A percentile compares a stretch with the other conserved stretches of the same genome.
phyloP scores from a whole-genome alignment of 2,797 vertebrate species.

The Gymnopithys bicolor region DNA sequence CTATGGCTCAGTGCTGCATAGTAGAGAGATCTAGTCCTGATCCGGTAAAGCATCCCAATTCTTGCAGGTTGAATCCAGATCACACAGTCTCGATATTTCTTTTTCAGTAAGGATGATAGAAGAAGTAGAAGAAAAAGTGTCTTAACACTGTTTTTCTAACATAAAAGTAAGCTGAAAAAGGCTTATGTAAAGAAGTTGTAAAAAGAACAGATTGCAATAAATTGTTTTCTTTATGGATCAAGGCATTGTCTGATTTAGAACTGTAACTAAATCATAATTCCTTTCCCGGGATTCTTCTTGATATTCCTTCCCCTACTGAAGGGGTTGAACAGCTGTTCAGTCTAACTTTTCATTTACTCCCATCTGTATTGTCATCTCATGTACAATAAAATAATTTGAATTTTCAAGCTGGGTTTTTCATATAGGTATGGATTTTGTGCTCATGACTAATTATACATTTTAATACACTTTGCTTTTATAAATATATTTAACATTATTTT shows the following conservation, averaged over 20 bases:
- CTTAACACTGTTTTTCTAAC: background rate
- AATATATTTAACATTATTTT: background rate
- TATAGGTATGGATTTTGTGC: background rate
- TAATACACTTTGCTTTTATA: background rate
- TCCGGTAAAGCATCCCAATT: background rate
- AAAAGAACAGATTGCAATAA: background rate
- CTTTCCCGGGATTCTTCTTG: background rate
- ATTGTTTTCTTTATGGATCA: background rate
- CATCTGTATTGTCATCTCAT: background rate
- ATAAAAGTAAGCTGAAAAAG: background rate
- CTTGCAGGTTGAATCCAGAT: background rate
- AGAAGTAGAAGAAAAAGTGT: background rate
- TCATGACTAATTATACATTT: background rate
- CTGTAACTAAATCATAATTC: background rate
- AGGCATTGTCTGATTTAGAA: background rate
- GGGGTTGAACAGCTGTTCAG: background rate
- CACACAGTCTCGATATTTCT: background rate
- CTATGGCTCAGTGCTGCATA: background rate
- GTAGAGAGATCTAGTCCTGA: background rate
- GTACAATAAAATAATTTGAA: background rate
- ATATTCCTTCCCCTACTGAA: background rate
- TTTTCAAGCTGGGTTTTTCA: background rate
- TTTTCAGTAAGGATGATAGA: background rate
- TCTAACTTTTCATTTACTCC: background rate
- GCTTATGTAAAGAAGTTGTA: background rate